Evolutionary conservation across 2,113 vertebrate genomes (phyloP).

Genomic region (Pseudorhombus dupliciocellatus): DNA sequence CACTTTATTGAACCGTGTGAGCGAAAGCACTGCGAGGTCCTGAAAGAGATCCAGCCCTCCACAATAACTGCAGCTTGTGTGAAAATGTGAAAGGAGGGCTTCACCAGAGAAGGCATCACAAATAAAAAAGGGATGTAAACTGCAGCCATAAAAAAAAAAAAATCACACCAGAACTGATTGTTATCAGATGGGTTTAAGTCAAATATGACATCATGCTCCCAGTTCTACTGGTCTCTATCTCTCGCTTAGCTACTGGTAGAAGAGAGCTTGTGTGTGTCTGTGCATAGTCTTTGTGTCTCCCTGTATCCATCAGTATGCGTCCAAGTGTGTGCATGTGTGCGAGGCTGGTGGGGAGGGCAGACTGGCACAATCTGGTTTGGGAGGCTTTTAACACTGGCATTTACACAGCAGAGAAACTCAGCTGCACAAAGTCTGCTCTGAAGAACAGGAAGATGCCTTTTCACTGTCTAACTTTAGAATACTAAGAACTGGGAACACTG

Average conservation of each 20-base stretch:
- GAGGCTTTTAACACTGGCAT: slow-evolving; percentile 45
- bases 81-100: neutral
- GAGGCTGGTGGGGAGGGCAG: slow-evolving; percentile 10
- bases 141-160: neutral
- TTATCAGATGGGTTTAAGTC: neutral
- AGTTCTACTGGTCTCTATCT: neutral
- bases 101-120: neutral
- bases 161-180: neutral
- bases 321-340: slow-evolving; percentile 3
- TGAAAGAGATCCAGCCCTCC: neutral
- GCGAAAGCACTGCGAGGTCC: slow-evolving; percentile 34
- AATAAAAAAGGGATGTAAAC: neutral
- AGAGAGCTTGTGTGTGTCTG: slow-evolving; percentile 10
- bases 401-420: slow-evolving; percentile 15
- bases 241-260: slow-evolving; percentile 16
- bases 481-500: neutral
- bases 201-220: neutral
- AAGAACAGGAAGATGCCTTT: neutral
- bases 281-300: neutral
- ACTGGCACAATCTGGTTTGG: slow-evolving; percentile 65
- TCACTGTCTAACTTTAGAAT: slow-evolving; percentile 5
- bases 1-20: slow-evolving; percentile 26
- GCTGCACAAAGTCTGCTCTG: neutral
- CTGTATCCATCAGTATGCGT: neutral
- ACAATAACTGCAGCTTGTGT: neutral